Evolutionary conservation across 1,140 invertebrate genomes (phyloP).

Genomic region (Pseudomyrmex concolor): DNA sequence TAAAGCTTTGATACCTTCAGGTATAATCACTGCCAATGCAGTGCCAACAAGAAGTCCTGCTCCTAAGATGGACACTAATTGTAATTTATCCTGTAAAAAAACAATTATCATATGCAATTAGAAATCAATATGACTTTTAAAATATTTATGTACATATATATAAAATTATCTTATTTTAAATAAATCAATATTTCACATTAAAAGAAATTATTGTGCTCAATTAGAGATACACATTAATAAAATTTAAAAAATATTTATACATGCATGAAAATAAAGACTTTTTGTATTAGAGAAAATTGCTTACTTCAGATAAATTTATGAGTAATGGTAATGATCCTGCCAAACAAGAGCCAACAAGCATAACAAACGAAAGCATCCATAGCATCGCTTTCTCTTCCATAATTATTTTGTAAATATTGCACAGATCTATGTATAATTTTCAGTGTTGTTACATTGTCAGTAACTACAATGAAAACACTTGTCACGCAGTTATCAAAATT

Average conservation of each 20-base stretch:
- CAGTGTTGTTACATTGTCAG: constrained; percentile 28
- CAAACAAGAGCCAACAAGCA: constrained; percentile 97
- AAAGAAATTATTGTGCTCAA: no score
- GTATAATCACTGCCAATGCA: constrained; percentile 98
- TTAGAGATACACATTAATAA: no score
- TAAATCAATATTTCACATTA: neutral
- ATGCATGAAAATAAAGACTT: neutral
- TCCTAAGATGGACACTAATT: constrained; percentile 97
- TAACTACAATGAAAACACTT: neutral
- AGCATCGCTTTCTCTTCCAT: constrained; percentile 95
- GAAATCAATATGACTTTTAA: constrained; percentile 22
- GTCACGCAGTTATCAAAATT: neutral
- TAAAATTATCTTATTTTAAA: no score
- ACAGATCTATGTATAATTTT: constrained; percentile 17
- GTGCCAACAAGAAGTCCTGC: constrained; percentile 99
- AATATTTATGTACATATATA: constrained; percentile 11
- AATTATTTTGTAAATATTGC: constrained; percentile 70
- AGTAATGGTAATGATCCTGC: constrained; percentile 97
- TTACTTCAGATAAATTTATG: constrained; percentile 97
- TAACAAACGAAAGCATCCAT: constrained; percentile 93
- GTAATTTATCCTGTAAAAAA: constrained; percentile 94
- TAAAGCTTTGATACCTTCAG: constrained; percentile 97
- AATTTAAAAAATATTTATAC: no score
- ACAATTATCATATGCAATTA: constrained; percentile 24
- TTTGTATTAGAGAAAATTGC: constrained; percentile 36